These are phyloP conservation scores for Pelecanus crispus DNA, from an alignment of 2,113 vertebrate genomes.

Conservation along the genomic window DNA sequence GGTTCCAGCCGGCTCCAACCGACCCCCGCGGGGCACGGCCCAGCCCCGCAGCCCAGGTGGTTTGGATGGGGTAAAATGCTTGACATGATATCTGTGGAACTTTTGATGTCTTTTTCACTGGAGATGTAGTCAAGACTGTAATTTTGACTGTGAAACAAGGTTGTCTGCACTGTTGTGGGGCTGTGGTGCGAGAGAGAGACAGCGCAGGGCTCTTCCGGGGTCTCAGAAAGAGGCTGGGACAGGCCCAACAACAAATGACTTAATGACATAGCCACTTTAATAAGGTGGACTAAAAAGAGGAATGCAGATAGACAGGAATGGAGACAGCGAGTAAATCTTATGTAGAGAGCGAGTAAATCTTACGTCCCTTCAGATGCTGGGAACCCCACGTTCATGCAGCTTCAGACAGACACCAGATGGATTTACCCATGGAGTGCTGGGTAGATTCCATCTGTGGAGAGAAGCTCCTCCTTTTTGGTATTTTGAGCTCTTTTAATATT, in stretches of 20 bases:
- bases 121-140: background rate
- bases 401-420: background rate
- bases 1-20: fast-evolving
- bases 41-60: fast-evolving
- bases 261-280: background rate
- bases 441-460: background rate
- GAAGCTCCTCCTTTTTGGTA: background rate
- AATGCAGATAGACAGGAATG: background rate
- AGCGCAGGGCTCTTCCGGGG: background rate
- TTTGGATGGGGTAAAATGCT: background rate
- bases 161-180: background rate
- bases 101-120: background rate
- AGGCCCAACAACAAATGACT: background rate
- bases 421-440: background rate
- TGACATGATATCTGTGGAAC: background rate
- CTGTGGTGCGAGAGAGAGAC: background rate
- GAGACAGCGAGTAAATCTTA: background rate
- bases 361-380: background rate
- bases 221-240: background rate
- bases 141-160: background rate
- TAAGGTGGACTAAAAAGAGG: background rate
- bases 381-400: background rate
- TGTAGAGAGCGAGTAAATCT: background rate
- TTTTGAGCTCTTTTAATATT: background rate
- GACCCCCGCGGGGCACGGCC: fast-evolving